Evolutionary conservation across 2,888 invertebrate genomes (phyloP).

Genomic region (Agrotis exclamationis): DNA sequence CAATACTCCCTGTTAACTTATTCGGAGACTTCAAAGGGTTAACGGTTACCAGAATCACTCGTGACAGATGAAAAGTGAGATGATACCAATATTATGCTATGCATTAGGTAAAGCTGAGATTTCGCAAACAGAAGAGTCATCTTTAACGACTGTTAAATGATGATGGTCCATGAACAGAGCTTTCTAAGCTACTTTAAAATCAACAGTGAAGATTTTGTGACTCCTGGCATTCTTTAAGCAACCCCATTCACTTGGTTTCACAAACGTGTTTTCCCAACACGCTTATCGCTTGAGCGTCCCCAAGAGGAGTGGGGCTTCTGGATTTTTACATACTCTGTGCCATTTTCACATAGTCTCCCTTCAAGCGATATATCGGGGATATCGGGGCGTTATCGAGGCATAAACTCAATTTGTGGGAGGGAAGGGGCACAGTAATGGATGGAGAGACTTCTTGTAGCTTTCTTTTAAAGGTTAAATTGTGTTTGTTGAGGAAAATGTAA

Average conservation of each 20-base stretch:
- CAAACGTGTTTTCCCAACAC: no score
- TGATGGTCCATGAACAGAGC: not conserved
- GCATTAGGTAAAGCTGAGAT: not conserved
- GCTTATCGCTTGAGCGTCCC: no score
- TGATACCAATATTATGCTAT: not conserved
- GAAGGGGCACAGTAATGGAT: slow-evolving; percentile 50
- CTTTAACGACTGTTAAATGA: no score
- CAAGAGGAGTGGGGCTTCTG: slow-evolving; percentile 1
- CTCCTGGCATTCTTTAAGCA: not conserved
- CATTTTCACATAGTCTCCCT: slow-evolving; percentile 18
- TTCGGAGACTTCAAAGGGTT: no score
- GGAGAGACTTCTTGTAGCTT: slow-evolving; percentile 33
- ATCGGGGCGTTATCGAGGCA: slow-evolving; percentile 59
- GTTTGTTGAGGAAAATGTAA: slow-evolving; percentile 8
- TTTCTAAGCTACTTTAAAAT: not conserved
- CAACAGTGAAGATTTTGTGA: not conserved
- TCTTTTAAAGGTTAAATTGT: slow-evolving; percentile 40
- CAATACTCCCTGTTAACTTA: no score
- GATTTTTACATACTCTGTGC: not conserved
- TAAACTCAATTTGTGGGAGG: slow-evolving; percentile 59
- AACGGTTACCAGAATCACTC: no score
- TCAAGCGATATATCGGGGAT: slow-evolving; percentile 49
- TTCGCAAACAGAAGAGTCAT: no score
- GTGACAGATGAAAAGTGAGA: no score
- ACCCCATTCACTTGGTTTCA: not conserved